These are phyloP conservation scores for Galbula dea DNA, from an alignment of 2,113 vertebrate species.

Conservation along the genomic window DNA sequence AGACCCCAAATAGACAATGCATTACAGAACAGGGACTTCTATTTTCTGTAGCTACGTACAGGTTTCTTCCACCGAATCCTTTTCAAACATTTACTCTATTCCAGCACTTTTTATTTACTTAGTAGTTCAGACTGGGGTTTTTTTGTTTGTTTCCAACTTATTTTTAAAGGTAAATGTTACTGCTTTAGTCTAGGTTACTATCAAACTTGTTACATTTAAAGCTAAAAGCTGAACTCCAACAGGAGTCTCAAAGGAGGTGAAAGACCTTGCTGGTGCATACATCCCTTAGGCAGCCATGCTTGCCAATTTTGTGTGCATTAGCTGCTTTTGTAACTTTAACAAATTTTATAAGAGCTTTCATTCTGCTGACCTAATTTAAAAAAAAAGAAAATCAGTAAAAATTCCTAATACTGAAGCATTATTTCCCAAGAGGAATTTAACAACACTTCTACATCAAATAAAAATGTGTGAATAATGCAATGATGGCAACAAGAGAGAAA, in stretches of 20 bases:
- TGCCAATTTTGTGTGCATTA: slow-evolving; percentile 42
- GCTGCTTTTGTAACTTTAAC: slow-evolving; percentile 39
- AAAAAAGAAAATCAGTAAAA: slow-evolving; percentile 62
- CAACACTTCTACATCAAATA: slow-evolving; percentile 51
- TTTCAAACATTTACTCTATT: background rate
- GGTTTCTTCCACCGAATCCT: background rate
- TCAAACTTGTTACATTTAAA: background rate
- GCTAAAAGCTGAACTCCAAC: background rate
- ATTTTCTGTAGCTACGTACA: background rate
- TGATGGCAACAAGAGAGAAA: background rate
- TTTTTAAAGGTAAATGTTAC: background rate
- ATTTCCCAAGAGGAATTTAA: slow-evolving; percentile 51
- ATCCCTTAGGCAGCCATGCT: slow-evolving; percentile 39
- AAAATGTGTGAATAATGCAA: slow-evolving; percentile 43
- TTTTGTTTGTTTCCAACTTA: background rate
- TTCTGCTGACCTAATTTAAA: slow-evolving; percentile 52
- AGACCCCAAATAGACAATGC: background rate
- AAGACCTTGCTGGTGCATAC: background rate
- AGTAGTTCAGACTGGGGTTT: background rate
- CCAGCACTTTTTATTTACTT: background rate
- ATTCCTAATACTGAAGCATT: slow-evolving; percentile 39
- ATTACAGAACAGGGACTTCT: background rate
- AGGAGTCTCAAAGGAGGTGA: background rate
- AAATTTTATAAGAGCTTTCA: slow-evolving; percentile 54
- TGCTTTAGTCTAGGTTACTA: background rate